phyloP scores from a whole-genome alignment of 2,113 vertebrate genomes.

The Capreolus pygargus region DNA sequence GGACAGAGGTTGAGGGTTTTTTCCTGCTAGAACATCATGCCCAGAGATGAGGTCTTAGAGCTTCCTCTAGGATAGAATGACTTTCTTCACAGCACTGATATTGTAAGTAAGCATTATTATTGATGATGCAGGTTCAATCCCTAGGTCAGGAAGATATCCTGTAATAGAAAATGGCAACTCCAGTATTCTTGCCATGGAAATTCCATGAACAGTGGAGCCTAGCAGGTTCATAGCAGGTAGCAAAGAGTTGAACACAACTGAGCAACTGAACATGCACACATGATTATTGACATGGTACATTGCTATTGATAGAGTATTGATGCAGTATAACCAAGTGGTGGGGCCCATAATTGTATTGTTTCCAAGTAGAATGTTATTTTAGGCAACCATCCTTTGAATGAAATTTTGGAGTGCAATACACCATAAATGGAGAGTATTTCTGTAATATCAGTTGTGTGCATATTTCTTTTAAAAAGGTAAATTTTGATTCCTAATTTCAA shows the following conservation, averaged over 20 bases:
- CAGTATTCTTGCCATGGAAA: neutral
- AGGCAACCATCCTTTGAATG: neutral
- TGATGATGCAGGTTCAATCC: neutral
- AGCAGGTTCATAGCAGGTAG: fast-evolving
- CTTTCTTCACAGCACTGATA: neutral
- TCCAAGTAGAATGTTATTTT: neutral
- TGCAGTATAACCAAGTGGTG: neutral
- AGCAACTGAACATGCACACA: neutral
- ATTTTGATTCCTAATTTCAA: neutral
- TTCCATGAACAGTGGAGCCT: neutral
- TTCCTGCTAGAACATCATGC: neutral
- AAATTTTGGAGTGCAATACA: neutral
- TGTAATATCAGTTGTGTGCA: neutral
- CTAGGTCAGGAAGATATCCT: neutral
- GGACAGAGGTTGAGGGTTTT: neutral
- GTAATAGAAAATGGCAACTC: neutral
- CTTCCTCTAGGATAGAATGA: neutral
- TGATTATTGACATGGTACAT: neutral
- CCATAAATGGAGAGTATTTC: neutral
- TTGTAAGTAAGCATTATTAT: neutral
- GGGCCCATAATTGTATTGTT: neutral
- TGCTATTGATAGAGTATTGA: neutral
- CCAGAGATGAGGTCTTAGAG: neutral
- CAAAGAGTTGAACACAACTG: neutral
- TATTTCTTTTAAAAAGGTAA: neutral